phyloP scores from a whole-genome alignment of 2,888 invertebrate species.

The Chrysomela aeneicollis region DNA sequence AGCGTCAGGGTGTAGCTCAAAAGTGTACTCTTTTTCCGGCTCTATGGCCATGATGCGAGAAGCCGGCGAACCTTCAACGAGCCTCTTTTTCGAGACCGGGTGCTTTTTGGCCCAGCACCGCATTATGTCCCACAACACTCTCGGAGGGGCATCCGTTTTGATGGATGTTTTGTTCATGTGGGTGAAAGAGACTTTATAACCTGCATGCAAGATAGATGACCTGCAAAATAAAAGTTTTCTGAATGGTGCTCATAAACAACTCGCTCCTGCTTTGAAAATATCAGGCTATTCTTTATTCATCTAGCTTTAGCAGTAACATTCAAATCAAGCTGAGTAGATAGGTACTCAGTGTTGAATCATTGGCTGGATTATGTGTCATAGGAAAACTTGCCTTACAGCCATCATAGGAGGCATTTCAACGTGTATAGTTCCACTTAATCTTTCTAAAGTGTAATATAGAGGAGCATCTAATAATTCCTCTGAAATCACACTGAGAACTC shows the following conservation, averaged over 20 bases:
- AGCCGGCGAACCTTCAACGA: constrained; percentile 63
- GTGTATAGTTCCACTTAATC: constrained; percentile 77
- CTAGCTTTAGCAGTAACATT: too few relatives aligned
- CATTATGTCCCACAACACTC: constrained; percentile 91
- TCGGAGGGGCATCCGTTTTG: constrained; percentile 90
- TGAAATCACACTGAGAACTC: constrained; percentile 79
- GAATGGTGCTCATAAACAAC: too few relatives aligned
- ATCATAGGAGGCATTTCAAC: constrained; percentile 75
- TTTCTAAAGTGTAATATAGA: constrained; percentile 86
- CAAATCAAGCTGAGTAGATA: too few relatives aligned
- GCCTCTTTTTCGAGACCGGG: constrained; percentile 71
- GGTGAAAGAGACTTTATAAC: constrained; percentile 90
- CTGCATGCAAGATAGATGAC: constrained; percentile 89
- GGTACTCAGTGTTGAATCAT: too few relatives aligned
- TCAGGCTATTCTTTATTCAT: too few relatives aligned
- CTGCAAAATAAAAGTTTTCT: too few relatives aligned
- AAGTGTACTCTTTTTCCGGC: constrained; percentile 63
- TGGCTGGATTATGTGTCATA: too few relatives aligned
- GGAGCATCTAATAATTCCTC: constrained; percentile 89
- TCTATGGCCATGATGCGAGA: constrained; percentile 66
- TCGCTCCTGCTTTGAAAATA: too few relatives aligned
- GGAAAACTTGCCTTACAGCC: constrained; percentile 67
- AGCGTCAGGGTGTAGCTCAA: constrained; percentile 71
- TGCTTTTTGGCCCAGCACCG: constrained; percentile 78
- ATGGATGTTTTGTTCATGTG: constrained; percentile 88